Percentiles rank a stretch among this genome's conserved stretches.
These are phyloP conservation scores for Pachypsylla venusta DNA, from an alignment of 1,140 invertebrate genomes.

Conservation along the genomic window DNA sequence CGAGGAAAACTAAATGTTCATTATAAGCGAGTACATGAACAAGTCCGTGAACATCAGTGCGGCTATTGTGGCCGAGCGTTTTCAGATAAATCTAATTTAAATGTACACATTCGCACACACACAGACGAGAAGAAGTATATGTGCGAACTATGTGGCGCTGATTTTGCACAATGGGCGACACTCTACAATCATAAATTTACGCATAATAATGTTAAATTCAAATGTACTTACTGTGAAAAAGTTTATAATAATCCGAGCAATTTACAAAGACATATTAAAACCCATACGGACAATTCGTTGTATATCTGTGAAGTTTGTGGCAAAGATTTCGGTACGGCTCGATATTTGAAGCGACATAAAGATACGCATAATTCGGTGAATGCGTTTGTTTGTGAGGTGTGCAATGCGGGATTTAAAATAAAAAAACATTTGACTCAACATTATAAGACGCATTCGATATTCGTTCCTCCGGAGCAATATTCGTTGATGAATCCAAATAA, in stretches of 20 bases:
- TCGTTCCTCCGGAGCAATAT: constrained; percentile 35
- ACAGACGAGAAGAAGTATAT: constrained; percentile 11
- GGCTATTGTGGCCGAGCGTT: constrained; percentile 18
- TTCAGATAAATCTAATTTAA: constrained; percentile 20
- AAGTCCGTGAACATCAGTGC: constrained; percentile 11
- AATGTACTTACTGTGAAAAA: not conserved
- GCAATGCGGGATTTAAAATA: constrained; percentile 50
- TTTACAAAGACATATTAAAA: constrained; percentile 2
- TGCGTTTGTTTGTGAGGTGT: constrained; percentile 70
- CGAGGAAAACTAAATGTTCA: constrained; percentile 16
- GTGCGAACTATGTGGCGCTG: constrained; percentile 1
- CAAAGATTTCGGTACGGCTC: constrained; percentile 55
- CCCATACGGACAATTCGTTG: not conserved
- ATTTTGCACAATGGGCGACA: not conserved
- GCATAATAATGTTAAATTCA: constrained; percentile 5
- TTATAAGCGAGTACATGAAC: constrained; percentile 2
- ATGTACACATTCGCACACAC: constrained; percentile 18
- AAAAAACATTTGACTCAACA: constrained; percentile 34
- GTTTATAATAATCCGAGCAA: constrained; percentile 3
- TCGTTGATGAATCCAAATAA: constrained; percentile 28
- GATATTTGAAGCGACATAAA: constrained; percentile 58
- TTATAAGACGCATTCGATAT: constrained; percentile 36
- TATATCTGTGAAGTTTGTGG: constrained; percentile 31
- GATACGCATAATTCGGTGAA: constrained; percentile 38
- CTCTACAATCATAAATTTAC: constrained; percentile 10